Evolutionary conservation across 2,888 invertebrate species (phyloP).

Genomic region (Habrosyne pyritoides): DNA sequence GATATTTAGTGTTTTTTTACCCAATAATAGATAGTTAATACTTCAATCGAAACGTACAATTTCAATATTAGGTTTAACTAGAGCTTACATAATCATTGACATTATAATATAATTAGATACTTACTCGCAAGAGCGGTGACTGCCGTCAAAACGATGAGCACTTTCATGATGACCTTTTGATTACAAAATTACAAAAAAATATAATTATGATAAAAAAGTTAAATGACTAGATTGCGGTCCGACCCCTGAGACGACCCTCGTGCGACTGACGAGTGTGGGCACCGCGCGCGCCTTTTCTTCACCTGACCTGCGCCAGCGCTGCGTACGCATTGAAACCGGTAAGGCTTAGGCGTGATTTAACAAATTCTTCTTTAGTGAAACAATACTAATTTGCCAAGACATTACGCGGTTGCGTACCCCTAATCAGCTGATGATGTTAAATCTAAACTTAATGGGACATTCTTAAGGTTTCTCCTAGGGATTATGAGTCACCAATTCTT

Average conservation of each 20-base stretch:
- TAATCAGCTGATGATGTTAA: slow-evolving; percentile 43
- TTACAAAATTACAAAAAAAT: slow-evolving; percentile 47
- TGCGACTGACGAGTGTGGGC: slow-evolving; percentile 69
- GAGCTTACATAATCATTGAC: background rate
- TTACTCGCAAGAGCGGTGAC: slow-evolving; percentile 77
- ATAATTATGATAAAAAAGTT: slow-evolving; percentile 48
- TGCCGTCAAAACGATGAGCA: slow-evolving; percentile 78
- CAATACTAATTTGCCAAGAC: slow-evolving; percentile 56
- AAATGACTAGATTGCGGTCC: slow-evolving; percentile 80
- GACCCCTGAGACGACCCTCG: slow-evolving; percentile 73
- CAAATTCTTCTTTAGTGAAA: slow-evolving; percentile 67
- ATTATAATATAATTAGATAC: slow-evolving; percentile 36
- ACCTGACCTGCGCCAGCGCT: slow-evolving; percentile 61
- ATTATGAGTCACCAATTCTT: too few species aligned
- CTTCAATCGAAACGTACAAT: too few species aligned
- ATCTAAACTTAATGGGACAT: slow-evolving; percentile 21
- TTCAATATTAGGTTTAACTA: too few species aligned
- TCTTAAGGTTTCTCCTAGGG: slow-evolving; percentile 10
- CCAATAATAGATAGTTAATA: background rate
- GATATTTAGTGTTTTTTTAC: too few species aligned
- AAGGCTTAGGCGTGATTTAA: slow-evolving; percentile 70
- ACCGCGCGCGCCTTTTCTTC: slow-evolving; percentile 80
- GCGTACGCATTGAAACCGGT: slow-evolving; percentile 61
- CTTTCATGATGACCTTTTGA: slow-evolving; percentile 78
- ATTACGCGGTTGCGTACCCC: slow-evolving; percentile 44